Base-by-base conservation (phyloP, 2,888 invertebrate genomes). In the Tipula helvola region DNA sequence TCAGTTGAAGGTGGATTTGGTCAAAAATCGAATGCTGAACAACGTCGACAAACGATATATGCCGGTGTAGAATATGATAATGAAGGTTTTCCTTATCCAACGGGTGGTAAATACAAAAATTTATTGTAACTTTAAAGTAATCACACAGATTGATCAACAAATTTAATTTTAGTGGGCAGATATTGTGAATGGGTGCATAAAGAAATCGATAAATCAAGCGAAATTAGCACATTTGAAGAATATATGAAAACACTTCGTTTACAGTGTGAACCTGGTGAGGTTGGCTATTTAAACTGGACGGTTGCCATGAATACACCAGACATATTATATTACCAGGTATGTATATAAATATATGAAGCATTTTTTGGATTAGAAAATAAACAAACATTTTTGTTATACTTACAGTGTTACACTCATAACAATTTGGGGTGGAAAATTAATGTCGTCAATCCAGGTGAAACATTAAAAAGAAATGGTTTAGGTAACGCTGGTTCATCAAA, bases 351-450 rank as follows among this genome's bases (percentile, higher is more conserved):
- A 12, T 12, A 47, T 47, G 3, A 2, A 47, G n/a, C n/a, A n/a
- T n/a, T 47, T 47, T 47, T 47, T 47, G 3, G 0, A 47, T 47
- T 47, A 47, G 12, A 47, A 10, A 12, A 10, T 12, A 52, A 52
- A 52, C 5, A 52, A n/a, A 10, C 12, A 36, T 86, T 86, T n/a
- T 42, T 41, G n/a, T 71, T 41, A 12, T 28, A 28, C 28, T 41
- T 92, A 92, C 16, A 98, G 98, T 98, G 97, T 91, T 98, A 96
- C 92, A 95, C 96, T n/a, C 97, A 98, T 92, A 96, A 95, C 88
- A 96, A 97, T 91, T 92, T 98, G 41, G 98, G 98, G 86, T 98
- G 97, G 97, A 98, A 97, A 91, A 97, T 98, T 89, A 94, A 96
- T 91, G 96, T 98, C 2, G 95, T 97, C 12, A 95, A 97, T 89